These are phyloP conservation scores for Alexandromys oeconomus DNA, from an alignment of 2,797 vertebrate genomes.

Conservation along the genomic window DNA sequence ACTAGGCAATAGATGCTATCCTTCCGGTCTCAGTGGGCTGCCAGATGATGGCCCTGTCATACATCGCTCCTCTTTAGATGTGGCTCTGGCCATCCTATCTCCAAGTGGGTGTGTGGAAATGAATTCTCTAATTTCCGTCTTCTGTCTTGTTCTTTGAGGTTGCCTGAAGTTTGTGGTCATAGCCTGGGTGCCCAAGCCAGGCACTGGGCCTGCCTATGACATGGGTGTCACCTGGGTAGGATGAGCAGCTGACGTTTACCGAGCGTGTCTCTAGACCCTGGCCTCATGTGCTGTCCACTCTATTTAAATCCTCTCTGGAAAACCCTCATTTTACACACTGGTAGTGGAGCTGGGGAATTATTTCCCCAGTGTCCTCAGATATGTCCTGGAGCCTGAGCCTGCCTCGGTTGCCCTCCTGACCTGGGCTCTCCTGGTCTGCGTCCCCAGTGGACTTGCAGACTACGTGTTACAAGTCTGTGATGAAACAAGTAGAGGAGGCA, in stretches of 20 bases:
- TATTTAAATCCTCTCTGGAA: neutral
- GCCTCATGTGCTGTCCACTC: neutral
- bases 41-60: neutral
- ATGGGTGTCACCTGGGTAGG: neutral
- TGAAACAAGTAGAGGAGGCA: neutral
- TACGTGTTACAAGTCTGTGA: neutral
- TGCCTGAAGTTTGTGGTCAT: neutral
- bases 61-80: neutral
- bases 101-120: neutral
- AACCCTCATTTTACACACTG: neutral
- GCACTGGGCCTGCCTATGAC: neutral
- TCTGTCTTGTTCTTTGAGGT: neutral
- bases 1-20: neutral
- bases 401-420: too few relatives aligned
- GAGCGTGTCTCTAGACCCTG: neutral
- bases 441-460: neutral
- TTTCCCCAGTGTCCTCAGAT: neutral
- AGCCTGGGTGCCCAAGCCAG: neutral
- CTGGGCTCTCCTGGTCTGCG: fast-evolving
- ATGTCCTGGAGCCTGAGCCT: neutral
- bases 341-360: neutral
- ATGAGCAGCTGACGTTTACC: neutral
- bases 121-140: neutral
- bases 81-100: neutral
- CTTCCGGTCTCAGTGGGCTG: neutral